These are phyloP conservation scores for Drosophila kambysellisi DNA, from an alignment of 2,888 invertebrate species.

Conservation along the genomic window DNA sequence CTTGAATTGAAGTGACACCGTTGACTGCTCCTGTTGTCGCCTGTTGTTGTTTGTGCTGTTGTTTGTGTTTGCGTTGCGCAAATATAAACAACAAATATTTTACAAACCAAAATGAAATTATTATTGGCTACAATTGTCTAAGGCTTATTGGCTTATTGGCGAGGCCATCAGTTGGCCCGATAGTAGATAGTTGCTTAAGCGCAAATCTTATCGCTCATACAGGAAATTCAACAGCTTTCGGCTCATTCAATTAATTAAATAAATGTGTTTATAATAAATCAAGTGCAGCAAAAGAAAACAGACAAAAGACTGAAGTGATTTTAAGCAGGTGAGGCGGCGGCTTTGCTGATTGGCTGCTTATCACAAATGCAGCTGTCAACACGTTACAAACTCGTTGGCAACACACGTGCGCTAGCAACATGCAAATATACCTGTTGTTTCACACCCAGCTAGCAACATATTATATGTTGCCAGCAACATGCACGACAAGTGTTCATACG, in stretches of 20 bases:
- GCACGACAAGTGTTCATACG: conserved; percentile 32
- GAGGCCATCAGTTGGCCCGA: conserved; percentile 36
- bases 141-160: conserved; percentile 52
- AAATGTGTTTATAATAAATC: conserved; percentile 38
- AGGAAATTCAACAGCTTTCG: conserved; percentile 48
- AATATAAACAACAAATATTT: conserved; percentile 70
- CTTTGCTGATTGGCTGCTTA: conserved; percentile 25
- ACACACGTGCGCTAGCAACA: conserved; percentile 30
- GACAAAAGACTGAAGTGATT: neutral
- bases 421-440: conserved; percentile 52
- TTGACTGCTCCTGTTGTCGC: conserved; percentile 17
- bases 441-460: conserved; percentile 20
- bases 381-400: neutral
- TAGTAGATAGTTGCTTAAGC: conserved; percentile 6
- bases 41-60: conserved; percentile 31
- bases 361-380: conserved; percentile 40
- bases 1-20: conserved; percentile 55
- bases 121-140: conserved; percentile 62
- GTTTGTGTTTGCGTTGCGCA: conserved; percentile 54
- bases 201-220: conserved; percentile 47
- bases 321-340: conserved; percentile 19
- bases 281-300: conserved; percentile 29
- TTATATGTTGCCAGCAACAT: conserved; percentile 50
- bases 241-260: conserved; percentile 68
- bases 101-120: conserved; percentile 57